Percentiles rank a stretch among this genome's conserved stretches.
Conservation (phyloP, 1,140 invertebrate genomes). For the Diploscapter pachys region DNA sequence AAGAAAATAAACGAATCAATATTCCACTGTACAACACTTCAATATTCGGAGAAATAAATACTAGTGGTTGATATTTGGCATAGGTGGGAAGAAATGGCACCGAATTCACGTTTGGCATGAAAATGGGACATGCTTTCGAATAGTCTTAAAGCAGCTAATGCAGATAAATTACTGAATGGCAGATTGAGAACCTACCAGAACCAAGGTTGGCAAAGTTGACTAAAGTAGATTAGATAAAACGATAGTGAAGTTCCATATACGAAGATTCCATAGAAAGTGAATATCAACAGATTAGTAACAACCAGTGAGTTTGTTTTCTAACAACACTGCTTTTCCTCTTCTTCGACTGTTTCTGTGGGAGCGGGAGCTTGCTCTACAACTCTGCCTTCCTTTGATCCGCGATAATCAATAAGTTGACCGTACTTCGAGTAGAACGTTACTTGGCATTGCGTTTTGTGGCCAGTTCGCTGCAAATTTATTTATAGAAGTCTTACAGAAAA, state of each 20-base stretch:
- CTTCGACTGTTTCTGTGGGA: not conserved
- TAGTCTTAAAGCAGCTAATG: too few relatives aligned
- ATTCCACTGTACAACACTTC: too few relatives aligned
- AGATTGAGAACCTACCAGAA: not conserved
- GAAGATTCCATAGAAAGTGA: too few relatives aligned
- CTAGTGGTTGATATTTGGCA: too few relatives aligned
- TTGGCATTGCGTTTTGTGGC: conserved; percentile 22
- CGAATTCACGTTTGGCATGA: too few relatives aligned
- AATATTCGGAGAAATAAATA: too few relatives aligned
- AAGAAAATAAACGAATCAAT: too few relatives aligned
- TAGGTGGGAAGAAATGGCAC: too few relatives aligned
- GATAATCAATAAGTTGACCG: conserved; percentile 33
- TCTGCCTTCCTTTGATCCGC: conserved; percentile 34
- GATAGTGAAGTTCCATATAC: not conserved
- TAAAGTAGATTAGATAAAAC: not conserved
- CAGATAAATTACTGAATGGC: too few relatives aligned
- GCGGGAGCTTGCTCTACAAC: conserved; percentile 12
- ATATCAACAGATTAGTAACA: not conserved
- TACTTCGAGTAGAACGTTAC: conserved; percentile 40
- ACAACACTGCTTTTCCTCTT: not conserved
- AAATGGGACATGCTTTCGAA: too few relatives aligned
- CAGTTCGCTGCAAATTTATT: conserved; percentile 34
- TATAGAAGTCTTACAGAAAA: not conserved
- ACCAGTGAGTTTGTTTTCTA: not conserved
- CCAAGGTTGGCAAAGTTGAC: not conserved